phyloP scores from a whole-genome alignment of 1,140 invertebrate genomes.

The Gryllus bimaculatus region DNA sequence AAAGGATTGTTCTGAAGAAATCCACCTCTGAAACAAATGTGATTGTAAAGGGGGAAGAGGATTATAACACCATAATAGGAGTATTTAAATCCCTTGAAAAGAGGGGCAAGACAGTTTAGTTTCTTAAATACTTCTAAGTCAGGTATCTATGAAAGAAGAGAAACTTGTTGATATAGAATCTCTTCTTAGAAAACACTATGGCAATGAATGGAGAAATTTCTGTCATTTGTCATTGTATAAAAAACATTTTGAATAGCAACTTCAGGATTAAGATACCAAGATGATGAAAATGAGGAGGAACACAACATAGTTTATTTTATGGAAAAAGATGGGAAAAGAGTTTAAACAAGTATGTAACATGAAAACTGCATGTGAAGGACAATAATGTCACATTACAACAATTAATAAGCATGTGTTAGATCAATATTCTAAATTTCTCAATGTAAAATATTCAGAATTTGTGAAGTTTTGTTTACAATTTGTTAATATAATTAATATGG shows the following conservation, averaged over 20 bases:
- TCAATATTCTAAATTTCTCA: no score
- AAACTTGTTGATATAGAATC: not conserved
- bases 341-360: not conserved
- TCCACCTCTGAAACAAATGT: not conserved
- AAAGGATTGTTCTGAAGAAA: not conserved
- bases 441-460: no score
- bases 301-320: not conserved
- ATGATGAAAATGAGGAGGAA: not conserved
- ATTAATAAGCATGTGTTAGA: no score
- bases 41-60: not conserved
- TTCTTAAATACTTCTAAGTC: not conserved
- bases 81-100: not conserved
- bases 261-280: not conserved
- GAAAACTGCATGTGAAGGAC: no score
- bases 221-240: not conserved
- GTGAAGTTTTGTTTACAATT: no score
- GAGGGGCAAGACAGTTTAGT: not conserved
- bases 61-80: not conserved
- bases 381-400: no score
- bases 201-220: not conserved
- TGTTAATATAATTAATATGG: no score
- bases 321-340: not conserved
- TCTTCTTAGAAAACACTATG: conserved; percentile 1
- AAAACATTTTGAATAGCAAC: not conserved
- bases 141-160: not conserved